Conservation (phyloP, 2,797 vertebrate genomes). For the Amblyopsis hoosieri region DNA sequence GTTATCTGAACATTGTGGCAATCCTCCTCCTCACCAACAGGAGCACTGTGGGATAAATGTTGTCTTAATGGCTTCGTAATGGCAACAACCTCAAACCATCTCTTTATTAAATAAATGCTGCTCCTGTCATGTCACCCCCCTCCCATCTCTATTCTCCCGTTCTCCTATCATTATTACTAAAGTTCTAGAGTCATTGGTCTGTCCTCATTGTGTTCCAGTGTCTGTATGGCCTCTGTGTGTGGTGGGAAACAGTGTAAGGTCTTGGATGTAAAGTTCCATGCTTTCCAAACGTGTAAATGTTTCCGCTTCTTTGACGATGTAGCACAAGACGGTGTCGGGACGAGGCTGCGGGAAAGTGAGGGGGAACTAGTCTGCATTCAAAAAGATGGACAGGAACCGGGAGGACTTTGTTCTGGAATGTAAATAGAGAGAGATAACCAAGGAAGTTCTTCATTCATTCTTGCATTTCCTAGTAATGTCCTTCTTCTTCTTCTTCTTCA, state of each 20-base stretch:
- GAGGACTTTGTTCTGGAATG: conserved; percentile 81
- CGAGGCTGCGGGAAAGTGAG: conserved; percentile 25
- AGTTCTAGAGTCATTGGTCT: not conserved
- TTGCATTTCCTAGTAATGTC: conserved; percentile 33
- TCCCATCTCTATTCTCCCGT: conserved; percentile 31
- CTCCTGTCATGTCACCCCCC: conserved; percentile 52
- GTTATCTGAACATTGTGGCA: conserved; percentile 69
- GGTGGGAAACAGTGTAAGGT: conserved; percentile 96
- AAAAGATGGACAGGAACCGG: conserved; percentile 42
- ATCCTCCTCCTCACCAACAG: conserved; percentile 46
- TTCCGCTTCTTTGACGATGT: conserved; percentile 63
- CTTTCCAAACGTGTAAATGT: conserved; percentile 67
- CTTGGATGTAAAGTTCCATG: conserved; percentile 86
- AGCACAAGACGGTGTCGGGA: conserved; percentile 56
- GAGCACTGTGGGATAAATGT: conserved; percentile 64
- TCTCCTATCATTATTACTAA: conserved; percentile 9
- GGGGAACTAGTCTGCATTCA: conserved; percentile 64
- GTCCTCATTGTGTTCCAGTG: conserved; percentile 54
- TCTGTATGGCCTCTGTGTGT: conserved; percentile 88
- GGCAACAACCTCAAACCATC: conserved; percentile 54
- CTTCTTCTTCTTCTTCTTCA: conserved; percentile 20
- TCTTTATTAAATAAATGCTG: conserved; percentile 29
- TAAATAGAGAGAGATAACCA: conserved; percentile 78
- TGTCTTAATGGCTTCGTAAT: conserved; percentile 84
- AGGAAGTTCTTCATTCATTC: conserved; percentile 40